A percentile compares a stretch with the other conserved stretches of the same genome.
Evolutionary conservation across 2,888 invertebrate genomes (phyloP).

Genomic region (Ennomos fuscantarius): DNA sequence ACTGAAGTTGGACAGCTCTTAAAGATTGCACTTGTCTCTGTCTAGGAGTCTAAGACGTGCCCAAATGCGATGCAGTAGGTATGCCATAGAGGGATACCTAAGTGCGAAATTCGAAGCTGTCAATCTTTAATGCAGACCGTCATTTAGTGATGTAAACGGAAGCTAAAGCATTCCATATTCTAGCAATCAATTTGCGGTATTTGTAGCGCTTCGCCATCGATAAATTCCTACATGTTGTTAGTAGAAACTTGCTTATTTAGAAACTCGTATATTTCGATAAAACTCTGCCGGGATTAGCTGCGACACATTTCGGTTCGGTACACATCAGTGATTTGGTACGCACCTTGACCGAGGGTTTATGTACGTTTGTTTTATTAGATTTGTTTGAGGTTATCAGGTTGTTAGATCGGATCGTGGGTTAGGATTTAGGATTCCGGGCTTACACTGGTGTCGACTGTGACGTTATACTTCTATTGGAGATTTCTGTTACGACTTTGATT

Average conservation of each 20-base stretch:
- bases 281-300: conserved; percentile 46
- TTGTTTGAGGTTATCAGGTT: conserved; percentile 22
- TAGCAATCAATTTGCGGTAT: too few relatives aligned
- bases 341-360: conserved; percentile 44
- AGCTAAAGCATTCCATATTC: too few relatives aligned
- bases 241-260: conserved; percentile 12
- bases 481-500: too few relatives aligned
- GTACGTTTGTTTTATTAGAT: conserved; percentile 31
- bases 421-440: background rate
- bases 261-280: conserved; percentile 26
- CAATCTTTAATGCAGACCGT: too few relatives aligned
- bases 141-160: too few relatives aligned
- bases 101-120: too few relatives aligned
- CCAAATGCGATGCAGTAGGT: too few relatives aligned
- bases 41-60: too few relatives aligned
- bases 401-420: conserved; percentile 15
- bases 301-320: conserved; percentile 51
- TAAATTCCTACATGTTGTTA: conserved; percentile 8
- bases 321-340: conserved; percentile 49
- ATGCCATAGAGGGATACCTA: too few relatives aligned
- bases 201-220: background rate
- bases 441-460: conserved; percentile 2
- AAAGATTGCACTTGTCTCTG: too few relatives aligned
- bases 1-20: too few relatives aligned
- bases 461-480: background rate